Base-by-base conservation (phyloP, 2,113 vertebrate genomes). In the Syngnathoides biaculeatus region DNA sequence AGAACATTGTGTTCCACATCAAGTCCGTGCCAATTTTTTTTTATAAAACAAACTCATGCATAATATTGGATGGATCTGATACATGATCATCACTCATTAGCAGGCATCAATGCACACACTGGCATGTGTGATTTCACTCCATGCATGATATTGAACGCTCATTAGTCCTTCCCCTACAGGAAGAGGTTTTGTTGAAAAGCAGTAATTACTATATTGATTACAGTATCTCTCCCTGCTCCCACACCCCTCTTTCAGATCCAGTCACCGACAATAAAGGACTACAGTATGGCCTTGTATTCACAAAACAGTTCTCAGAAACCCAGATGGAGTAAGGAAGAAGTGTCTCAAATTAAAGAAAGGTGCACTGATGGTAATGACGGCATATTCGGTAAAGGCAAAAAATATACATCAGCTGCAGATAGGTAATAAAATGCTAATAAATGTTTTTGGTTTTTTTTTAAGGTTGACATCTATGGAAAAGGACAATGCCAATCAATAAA, bases 171-270 rank as follows among this genome's bases (percentile, higher is more conserved):
- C 26, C 30, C 42, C 48, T 62, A 15, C 39, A 38, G 45, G 7
- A 61, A 10, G 52, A 72, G 63, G 55, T 47, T 69, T 35, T 35
- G 61, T 72, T 60, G 40, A 71, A 47, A 63, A 40, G 63, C 57
- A 48, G 60, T 73, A 76, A 86, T 84, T 76, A 77, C 74, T 39
- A 10, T 76, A 84, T 77, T 67, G 81, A 86, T 80, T 66, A 66
- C 48, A 17, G 10, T n/a, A 43, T 73, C 67, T 57, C 17, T 43
- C n/a, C 55, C 38, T 52, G 13, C 40, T 30, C 7, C 39, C 5
- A 4, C 60, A 39, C 63, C 57, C 40, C 42, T 76, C 59, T 62
- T 63, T 50, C 12, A 61, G 4, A 72, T 75, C 69, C 43, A 47
- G 27, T 60, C 59, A 12, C 10, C 42, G 8, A 45, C 40, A 1